Evolutionary conservation across 2,888 invertebrate genomes (phyloP).

Genomic region (Boloria selene): DNA sequence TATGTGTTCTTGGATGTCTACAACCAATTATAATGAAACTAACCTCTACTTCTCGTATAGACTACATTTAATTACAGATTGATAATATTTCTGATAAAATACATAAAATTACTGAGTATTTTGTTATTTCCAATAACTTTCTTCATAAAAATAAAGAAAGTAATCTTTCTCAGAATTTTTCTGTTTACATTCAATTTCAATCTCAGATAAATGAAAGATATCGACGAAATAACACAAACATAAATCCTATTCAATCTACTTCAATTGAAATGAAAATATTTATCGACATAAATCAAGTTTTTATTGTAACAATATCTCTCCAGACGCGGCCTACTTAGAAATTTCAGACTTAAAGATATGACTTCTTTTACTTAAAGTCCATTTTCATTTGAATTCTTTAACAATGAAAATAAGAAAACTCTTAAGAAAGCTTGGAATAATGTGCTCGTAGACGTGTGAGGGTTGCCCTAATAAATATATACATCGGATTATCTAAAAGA

Average conservation of each 20-base stretch:
- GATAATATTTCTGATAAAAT: too few relatives aligned
- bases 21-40: too few relatives aligned
- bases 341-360: background rate
- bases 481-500: constrained; percentile 17
- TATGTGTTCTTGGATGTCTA: too few relatives aligned
- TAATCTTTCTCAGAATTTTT: background rate
- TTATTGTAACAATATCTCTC: constrained; percentile 1
- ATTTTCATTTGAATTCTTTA: background rate
- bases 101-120: background rate
- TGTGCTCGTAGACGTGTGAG: constrained; percentile 8
- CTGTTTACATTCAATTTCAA: background rate
- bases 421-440: background rate
- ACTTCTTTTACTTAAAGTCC: background rate
- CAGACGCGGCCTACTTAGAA: background rate
- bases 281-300: constrained; percentile 5
- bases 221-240: constrained; percentile 1
- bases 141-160: too few relatives aligned
- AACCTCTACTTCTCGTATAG: too few relatives aligned
- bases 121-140: background rate
- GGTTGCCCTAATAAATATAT: constrained; percentile 24
- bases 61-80: too few relatives aligned
- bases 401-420: constrained; percentile 11
- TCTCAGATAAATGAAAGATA: background rate
- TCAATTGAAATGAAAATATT: constrained; percentile 13
- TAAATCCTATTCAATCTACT: background rate